Base-by-base conservation (phyloP, 92 coral and sea anemone species). In the Metridium senile region DNA sequence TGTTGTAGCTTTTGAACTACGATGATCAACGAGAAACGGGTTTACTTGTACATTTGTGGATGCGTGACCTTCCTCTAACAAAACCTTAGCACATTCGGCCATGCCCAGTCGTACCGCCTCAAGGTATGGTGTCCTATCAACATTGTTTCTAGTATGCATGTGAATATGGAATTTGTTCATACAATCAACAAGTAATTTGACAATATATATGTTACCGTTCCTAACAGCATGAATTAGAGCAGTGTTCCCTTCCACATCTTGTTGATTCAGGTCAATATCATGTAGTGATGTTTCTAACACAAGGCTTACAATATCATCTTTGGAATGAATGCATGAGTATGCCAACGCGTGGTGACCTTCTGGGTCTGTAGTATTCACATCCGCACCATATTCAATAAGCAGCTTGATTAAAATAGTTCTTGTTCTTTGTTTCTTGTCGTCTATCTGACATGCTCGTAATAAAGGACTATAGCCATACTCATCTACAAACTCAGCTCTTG, bases 91-190 rank as follows among this genome's bases (percentile, higher is more conserved):
- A 53, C 99, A 96, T 46, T 89, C 93, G 45, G 71, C 80, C 34
- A 35, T 69, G 26, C 99, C 98, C 30, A 81, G 45, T 23, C 73
- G 85, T 57, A 87, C 79, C 21, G 99, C 99, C 85, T 93, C 93
- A n/a, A 88, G 85, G 63, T 93, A 96, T 58, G 99, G 94, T n/a
- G 99, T 95, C 58, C 88, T 87, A 76, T 95, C 99, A 16, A 83
- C 96, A 58, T 71, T 46, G 66, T 95, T 95, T 33, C 99, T 66
- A 21, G 84, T 85, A 71, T 95, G 97, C 66, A 95, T 89, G 73
- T 87, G 84, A 21, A 95, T 85, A 51, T 91, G 79, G 71, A 89
- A 95, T 58, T 84, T 93, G 20, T 85, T 88, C 85, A 95, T 77
- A 18, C 80, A 90, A 39, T 80, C 85, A 9, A 95, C 89, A 46